These are phyloP conservation scores for Agrotis clavis DNA, from an alignment of 2,888 invertebrate genomes.

Conservation along the genomic window DNA sequence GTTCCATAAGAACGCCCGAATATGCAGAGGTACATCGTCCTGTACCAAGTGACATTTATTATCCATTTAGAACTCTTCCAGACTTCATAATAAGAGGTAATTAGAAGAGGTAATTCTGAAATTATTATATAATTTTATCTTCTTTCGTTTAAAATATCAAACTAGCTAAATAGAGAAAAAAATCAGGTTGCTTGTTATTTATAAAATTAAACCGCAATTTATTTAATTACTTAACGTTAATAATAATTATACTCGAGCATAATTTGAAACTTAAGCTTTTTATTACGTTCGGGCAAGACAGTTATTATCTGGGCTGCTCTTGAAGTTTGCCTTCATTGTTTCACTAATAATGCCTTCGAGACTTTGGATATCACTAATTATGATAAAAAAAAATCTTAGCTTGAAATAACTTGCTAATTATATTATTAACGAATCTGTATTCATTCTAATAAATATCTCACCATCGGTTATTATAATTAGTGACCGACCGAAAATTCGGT, in stretches of 20 bases:
- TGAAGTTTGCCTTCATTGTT: conserved; percentile 8
- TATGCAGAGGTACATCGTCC: too few species aligned
- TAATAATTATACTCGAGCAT: conserved; percentile 12
- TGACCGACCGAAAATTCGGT: too few species aligned
- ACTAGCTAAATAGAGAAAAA: background rate
- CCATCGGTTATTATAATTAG: background rate
- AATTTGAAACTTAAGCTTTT: conserved; percentile 43
- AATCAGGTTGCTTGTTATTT: background rate
- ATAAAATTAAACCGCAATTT: conserved; percentile 6
- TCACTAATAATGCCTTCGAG: background rate
- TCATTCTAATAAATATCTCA: background rate
- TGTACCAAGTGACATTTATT: too few species aligned
- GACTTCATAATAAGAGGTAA: background rate
- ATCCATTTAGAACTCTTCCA: background rate
- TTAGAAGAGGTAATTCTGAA: conserved; percentile 9
- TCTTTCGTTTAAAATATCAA: background rate
- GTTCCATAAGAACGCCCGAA: too few species aligned
- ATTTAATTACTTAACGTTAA: conserved; percentile 1
- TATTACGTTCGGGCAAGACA: conserved; percentile 11
- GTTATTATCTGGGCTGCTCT: background rate
- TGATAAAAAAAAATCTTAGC: background rate
- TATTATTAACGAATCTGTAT: too few species aligned
- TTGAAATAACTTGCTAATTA: background rate
- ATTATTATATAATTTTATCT: background rate
- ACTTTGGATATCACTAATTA: background rate